Base-by-base conservation (phyloP, 2,113 vertebrate genomes). In the Piprites chloris region DNA sequence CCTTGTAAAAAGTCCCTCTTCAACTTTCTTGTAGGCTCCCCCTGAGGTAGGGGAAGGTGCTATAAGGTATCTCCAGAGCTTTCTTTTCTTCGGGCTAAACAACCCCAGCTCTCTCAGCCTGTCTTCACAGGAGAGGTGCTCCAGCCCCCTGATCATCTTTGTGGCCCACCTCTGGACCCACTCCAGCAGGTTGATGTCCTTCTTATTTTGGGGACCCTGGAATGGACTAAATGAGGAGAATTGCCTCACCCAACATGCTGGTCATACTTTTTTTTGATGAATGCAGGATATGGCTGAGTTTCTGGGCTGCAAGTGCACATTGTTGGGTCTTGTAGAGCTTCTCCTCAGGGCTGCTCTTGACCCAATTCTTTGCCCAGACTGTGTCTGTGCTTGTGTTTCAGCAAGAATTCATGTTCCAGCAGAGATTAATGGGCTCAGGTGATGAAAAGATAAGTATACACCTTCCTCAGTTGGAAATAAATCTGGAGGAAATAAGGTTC, bases 401-500 rank as follows among this genome's bases (percentile, higher is more conserved):
- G 46, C 21, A 59, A 77, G 39, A 86, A 18, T 24, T 75, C 3
- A n/a, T 9, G 0, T 56, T 91, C 47, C 92, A 88, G 67, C 28
- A 76, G 62, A 91, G 77, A 92, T 91, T 52, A 92, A 89, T 65
- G 77, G 61, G 13, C 41, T 68, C 3, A 0, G n/a, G 47, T 82
- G 89, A 72, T 78, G 73, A 89, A 95, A 88, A 89, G 44, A 59
- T 67, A 89, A 87, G 37, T 85, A 44, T 63, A 69, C 78, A 78
- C 24, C 90, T 94, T 66, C 63, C 86, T 84, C 49, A 62, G 61
- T 0, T 89, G 52, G 65, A 95, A 93, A 90, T 93, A 95, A 84
- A 88, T 93, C 83, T 92, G 55, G 65, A 92, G 61, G 68, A 84
- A 92, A 78, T 75, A 84, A 89, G 30, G 35, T 88, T 77, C 79